phyloP scores from a whole-genome alignment of 2,888 invertebrate genomes.

The Agrochola lota region DNA sequence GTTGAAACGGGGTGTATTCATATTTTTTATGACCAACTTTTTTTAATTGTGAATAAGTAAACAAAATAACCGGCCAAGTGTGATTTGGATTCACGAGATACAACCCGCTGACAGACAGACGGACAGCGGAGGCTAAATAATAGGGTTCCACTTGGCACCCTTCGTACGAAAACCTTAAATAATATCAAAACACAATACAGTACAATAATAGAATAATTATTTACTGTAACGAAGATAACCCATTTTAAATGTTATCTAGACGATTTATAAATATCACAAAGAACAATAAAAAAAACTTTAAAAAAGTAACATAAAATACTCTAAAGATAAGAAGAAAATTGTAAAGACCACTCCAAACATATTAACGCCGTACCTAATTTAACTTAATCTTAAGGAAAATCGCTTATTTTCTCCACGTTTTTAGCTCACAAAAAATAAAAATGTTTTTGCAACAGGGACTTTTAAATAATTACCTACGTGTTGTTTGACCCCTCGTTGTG shows the following conservation, averaged over 20 bases:
- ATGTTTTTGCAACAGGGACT: constrained; percentile 73
- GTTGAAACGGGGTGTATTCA: not conserved
- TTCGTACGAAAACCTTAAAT: too few species aligned
- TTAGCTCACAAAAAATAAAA: constrained; percentile 72
- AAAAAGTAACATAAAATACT: constrained; percentile 52
- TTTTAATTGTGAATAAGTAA: not conserved
- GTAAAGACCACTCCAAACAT: constrained; percentile 64
- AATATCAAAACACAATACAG: too few species aligned
- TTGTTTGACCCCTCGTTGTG: constrained; percentile 82
- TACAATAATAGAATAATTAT: not conserved
- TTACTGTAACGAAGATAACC: constrained; percentile 12
- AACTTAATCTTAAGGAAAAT: constrained; percentile 67
- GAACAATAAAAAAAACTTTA: not conserved
- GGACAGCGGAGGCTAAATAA: too few species aligned
- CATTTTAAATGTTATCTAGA: constrained; percentile 10
- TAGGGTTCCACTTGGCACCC: too few species aligned
- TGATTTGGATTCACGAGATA: too few species aligned
- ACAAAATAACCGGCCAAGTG: not conserved
- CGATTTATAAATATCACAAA: constrained; percentile 19
- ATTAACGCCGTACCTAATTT: constrained; percentile 68
- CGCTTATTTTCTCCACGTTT: constrained; percentile 73
- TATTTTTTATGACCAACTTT: too few species aligned
- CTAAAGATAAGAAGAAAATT: constrained; percentile 61
- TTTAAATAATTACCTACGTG: constrained; percentile 88
- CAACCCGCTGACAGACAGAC: too few species aligned